Evolutionary conservation across 2,113 vertebrate genomes (phyloP).

Genomic region (Scolopax mira): DNA sequence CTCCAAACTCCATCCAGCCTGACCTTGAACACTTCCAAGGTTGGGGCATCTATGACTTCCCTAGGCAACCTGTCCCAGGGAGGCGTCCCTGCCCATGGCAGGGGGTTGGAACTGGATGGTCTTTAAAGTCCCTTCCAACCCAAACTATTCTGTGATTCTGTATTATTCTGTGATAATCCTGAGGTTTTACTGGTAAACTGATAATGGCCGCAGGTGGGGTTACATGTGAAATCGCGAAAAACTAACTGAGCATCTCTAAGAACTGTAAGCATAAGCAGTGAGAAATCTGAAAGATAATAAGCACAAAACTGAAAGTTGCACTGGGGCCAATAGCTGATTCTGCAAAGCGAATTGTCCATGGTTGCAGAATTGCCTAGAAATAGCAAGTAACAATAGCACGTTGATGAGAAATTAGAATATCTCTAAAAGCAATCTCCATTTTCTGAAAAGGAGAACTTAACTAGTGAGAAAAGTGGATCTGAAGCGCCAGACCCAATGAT

Average conservation of each 20-base stretch:
- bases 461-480: neutral
- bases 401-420: neutral
- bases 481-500: neutral
- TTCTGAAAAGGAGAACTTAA: neutral
- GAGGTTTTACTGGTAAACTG: neutral
- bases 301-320: neutral
- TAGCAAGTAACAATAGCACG: neutral
- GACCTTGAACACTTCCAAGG: too few species aligned
- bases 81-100: too few species aligned
- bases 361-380: neutral
- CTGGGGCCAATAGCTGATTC: neutral
- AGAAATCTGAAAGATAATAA: neutral
- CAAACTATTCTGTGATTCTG: too few species aligned
- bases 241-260: neutral
- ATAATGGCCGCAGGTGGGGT: neutral
- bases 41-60: too few species aligned
- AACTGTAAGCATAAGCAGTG: neutral
- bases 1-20: too few species aligned
- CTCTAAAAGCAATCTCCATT: neutral
- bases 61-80: too few species aligned
- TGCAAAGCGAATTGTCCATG: neutral
- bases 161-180: neutral
- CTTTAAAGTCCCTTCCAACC: too few species aligned
- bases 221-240: neutral
- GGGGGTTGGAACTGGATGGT: too few species aligned